Base-by-base conservation (phyloP, 2,797 vertebrate species). In the Petrocephalus schoutedeni region DNA sequence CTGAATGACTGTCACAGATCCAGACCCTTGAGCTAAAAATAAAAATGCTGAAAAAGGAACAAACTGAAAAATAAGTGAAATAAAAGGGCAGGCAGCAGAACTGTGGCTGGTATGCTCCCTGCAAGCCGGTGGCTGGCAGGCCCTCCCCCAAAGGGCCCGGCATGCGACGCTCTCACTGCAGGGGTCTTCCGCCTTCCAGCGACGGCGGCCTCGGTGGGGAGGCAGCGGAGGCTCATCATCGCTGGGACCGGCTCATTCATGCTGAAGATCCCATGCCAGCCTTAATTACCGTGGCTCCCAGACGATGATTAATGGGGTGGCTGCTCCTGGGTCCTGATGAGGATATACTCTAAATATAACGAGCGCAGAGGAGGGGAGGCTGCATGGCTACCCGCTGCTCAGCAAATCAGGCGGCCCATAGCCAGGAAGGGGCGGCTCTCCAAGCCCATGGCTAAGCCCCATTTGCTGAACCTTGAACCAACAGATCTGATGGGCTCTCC, bases 231-330 rank as follows among this genome's bases (percentile, higher is more conserved):
- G 36, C 32, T 41, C 67, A 74, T 74, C 67, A 36, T 74, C 5
- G 12, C 32, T 74, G 67, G 14, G 32, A 14, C 67, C 32, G 36
- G 67, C 67, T 74, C 36, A 74, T 74, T 32, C 28, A 74, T 1
- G 36, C 67, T 67, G 61, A 41, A 41, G 87, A 91, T 88, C 90
- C 82, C 89, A 36, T 88, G 89, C 89, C 64, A 89, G 88, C 90
- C 93, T 91, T 93, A 94, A 95, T 94, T 94, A 94, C 93, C 89
- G 87, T 89, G 87, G 89, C 89, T 45, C 16, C 89, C 88, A 92
- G 93, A 93, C 93, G 92, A 90, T 93, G 93, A 95, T 94, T 94
- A 94, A 94, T 95, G 93, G 87, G 58, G 36, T 51, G 82, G 77
- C 41, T 67, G 80, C 45, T 23, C 23, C 57, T 61, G 41, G 71